Evolutionary conservation across 64 coral and sea anemone species (phyloP), one percentile per base, ranked within the genome.

Genomic region (Stichodactyla helianthus): DNA sequence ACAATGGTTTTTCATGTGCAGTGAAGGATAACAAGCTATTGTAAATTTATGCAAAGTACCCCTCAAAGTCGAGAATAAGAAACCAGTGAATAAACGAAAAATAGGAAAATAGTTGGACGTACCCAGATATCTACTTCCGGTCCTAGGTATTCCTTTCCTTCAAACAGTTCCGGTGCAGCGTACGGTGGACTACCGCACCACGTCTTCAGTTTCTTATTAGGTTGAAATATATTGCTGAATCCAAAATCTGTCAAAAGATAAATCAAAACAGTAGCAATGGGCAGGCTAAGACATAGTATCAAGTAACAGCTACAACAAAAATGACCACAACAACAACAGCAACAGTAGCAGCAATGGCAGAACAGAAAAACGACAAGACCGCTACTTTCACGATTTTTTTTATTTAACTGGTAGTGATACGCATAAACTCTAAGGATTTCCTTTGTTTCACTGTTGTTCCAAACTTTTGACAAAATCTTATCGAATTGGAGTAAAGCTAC

Each of bases 151-250:
- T 94, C 96, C 56, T 95, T 94, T 16, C 96, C 96, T 88, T 98
- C 96, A 88, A 95, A 95, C 51, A 98, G 61, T 19, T 98, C 95
- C 6, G 95, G 95, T 10, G 95, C 95, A 17, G 95, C 95, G 87
- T 98, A 98, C 10, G 95, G 95, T 0, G 95, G 95, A 80, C 95
- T 98, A 12, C 95, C 95, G 63, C 95, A 98, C 95, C 95, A 98
- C 1, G 95, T 98, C 19, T 94, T 94, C 15, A 98, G 90, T 60
- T 92, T 92, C 82, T 92, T 94, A 22, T 82, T 87, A 9, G 82
- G 59, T 84, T 89, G 87, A 60, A 94, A 98, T 68, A 98, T 35
- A 84, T 98, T 98, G 82, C 95, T 98, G 52, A 98, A 98, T 67
- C 95, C 95, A 92, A 98, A 98, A 92, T 98, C 95, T 98, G 77